Conservation (phyloP, 2,888 invertebrate genomes). For the Lamellibrachia satsuma region DNA sequence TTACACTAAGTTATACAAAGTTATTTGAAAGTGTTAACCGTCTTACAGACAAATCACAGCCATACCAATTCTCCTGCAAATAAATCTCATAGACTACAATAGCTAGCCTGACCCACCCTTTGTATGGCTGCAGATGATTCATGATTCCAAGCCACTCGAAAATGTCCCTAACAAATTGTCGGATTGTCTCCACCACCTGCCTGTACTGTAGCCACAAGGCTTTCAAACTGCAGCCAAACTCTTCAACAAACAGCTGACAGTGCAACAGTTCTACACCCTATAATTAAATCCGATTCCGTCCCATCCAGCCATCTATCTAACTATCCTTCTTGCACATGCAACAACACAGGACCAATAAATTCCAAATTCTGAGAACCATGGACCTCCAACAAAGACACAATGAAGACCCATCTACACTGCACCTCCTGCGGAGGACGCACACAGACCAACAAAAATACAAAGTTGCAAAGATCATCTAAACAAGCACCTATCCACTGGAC, state of each 20-base stretch:
- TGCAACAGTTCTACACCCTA: background rate
- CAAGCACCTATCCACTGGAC: background rate
- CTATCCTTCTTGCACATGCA: background rate
- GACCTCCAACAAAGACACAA: slow-evolving; percentile 1
- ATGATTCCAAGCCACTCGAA: background rate
- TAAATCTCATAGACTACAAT: background rate
- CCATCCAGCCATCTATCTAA: background rate
- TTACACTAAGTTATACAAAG: background rate
- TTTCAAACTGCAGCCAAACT: background rate
- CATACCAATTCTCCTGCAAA: background rate
- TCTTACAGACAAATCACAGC: too few relatives aligned
- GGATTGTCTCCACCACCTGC: background rate
- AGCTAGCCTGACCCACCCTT: background rate
- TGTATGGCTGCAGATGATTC: background rate
- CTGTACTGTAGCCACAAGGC: background rate
- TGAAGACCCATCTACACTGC: background rate
- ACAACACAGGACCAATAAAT: background rate
- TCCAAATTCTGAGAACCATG: background rate
- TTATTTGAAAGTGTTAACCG: background rate
- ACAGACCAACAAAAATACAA: background rate
- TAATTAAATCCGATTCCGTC: background rate
- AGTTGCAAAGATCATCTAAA: background rate
- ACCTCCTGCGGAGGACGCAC: background rate
- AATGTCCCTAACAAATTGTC: background rate
- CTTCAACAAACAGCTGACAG: background rate